phyloP scores from a whole-genome alignment of 2,797 vertebrate genomes.

The Chrosomus eos region DNA sequence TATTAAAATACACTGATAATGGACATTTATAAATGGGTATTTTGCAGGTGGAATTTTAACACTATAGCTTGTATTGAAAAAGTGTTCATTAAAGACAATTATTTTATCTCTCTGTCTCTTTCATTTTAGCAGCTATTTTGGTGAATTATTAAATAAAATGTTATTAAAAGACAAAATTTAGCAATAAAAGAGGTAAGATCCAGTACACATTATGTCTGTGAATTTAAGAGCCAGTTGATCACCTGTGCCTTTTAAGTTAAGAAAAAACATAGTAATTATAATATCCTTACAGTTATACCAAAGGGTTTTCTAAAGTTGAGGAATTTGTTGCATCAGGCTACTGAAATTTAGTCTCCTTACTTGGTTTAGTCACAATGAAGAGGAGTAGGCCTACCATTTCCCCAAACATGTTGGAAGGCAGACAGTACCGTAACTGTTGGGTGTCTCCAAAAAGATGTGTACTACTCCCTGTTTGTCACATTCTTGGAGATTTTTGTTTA shows the following conservation, averaged over 20 bases:
- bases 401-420: background rate
- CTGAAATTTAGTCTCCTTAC: background rate
- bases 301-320: background rate
- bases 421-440: background rate
- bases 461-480: constrained; percentile 56
- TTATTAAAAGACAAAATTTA: background rate
- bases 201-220: background rate
- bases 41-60: constrained; percentile 62
- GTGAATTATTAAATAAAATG: background rate
- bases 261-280: background rate
- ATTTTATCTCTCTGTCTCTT: constrained; percentile 52
- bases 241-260: background rate
- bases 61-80: constrained; percentile 65
- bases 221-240: background rate
- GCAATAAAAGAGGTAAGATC: background rate
- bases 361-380: background rate
- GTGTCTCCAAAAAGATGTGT: constrained; percentile 4
- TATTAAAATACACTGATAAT: constrained; percentile 58
- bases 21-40: constrained; percentile 69
- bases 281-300: background rate
- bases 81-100: constrained; percentile 67
- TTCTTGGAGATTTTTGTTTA: constrained; percentile 31
- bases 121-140: background rate
- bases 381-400: background rate
- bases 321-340: background rate